A percentile compares a stretch with the other conserved stretches of the same genome.
phyloP scores from a whole-genome alignment of 2,797 vertebrate species.

The Danio albolineatus region DNA sequence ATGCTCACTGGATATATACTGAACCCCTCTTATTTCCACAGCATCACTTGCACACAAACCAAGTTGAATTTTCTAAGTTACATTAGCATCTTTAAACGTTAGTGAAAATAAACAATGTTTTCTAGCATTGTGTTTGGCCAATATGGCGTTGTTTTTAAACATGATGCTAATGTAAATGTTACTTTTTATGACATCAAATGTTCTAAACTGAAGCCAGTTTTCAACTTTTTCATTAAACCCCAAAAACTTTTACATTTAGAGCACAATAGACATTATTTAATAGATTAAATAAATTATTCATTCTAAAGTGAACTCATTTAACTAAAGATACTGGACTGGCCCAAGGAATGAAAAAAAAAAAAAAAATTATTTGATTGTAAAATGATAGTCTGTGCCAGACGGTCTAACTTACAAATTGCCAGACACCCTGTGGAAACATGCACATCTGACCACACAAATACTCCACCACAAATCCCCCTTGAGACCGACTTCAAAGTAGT shows the following conservation, averaged over 20 bases:
- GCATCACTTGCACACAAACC: not conserved
- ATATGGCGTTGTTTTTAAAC: not conserved
- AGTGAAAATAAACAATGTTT: not conserved
- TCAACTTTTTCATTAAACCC: no score
- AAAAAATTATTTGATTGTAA: conserved; percentile 8
- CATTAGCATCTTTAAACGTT: not conserved
- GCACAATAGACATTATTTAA: not conserved
- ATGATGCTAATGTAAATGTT: not conserved
- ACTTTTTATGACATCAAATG: not conserved
- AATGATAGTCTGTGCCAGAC: not conserved
- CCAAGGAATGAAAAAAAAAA: no score
- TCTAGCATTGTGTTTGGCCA: not conserved
- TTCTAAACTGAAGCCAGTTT: not conserved
- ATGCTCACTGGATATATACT: not conserved
- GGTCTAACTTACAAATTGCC: not conserved
- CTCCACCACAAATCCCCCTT: not conserved
- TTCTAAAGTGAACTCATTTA: not conserved
- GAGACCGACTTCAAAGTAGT: conserved; percentile 13
- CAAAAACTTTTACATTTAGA: not conserved
- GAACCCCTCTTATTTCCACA: not conserved
- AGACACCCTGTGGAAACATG: conserved; percentile 4
- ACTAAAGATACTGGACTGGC: not conserved
- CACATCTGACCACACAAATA: conserved; percentile 18
- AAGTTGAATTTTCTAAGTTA: not conserved
- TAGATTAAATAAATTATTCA: not conserved